These are phyloP conservation scores for Leptoteleia sp. DNA, from an alignment of 1,140 invertebrate genomes.

Conservation along the genomic window DNA sequence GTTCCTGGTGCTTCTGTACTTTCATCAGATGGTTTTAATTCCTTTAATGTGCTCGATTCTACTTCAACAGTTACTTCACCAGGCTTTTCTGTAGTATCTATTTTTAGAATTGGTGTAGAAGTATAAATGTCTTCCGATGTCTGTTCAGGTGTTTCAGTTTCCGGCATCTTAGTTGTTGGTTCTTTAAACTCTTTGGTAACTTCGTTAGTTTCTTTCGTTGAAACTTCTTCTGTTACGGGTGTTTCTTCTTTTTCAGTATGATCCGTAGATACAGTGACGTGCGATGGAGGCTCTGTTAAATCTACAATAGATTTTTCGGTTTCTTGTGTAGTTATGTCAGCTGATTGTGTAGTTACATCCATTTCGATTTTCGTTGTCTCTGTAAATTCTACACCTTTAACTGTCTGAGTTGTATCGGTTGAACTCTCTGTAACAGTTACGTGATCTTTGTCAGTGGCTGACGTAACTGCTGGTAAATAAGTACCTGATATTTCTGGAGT, in stretches of 20 bases:
- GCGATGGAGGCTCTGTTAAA: constrained; percentile 32
- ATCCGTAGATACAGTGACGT: constrained; percentile 32
- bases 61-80: constrained; percentile 5
- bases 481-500: constrained; percentile 27
- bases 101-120: constrained; percentile 1
- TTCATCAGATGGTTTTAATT: constrained; percentile 27
- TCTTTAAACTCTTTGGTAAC: constrained; percentile 21
- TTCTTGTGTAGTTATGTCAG: constrained; percentile 33
- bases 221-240: constrained; percentile 46
- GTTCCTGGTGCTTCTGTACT: constrained; percentile 15
- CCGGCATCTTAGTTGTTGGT: constrained; percentile 19
- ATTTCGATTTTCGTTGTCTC: constrained; percentile 4
- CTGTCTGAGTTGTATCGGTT: constrained; percentile 9
- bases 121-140: too few species aligned
- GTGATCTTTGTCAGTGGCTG: constrained; percentile 27
- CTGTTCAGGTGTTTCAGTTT: constrained; percentile 15
- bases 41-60: constrained; percentile 16
- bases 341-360: constrained; percentile 25
- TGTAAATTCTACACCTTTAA: constrained; percentile 12
- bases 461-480: constrained; percentile 43
- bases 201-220: constrained; percentile 17
- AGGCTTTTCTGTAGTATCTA: constrained; percentile 12
- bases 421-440: constrained; percentile 15
- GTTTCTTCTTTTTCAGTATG: constrained; percentile 40
- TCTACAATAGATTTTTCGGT: constrained; percentile 32